Evolutionary conservation across 1,140 invertebrate genomes (phyloP).

Genomic region (Akabosia matsudoensis): DNA sequence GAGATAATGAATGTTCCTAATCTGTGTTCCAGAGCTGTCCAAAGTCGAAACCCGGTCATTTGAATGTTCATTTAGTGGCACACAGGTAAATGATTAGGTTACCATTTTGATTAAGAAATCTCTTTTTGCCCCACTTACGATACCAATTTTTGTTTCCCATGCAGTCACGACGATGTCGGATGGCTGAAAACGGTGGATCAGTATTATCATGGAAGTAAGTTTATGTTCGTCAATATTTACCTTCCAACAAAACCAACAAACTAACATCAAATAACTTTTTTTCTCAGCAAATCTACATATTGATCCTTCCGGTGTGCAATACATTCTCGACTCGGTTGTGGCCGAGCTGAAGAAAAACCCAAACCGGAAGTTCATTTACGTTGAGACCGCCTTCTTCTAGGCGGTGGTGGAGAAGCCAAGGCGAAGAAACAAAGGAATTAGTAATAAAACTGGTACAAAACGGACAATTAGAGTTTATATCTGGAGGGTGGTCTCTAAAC

Average conservation of each 20-base stretch:
- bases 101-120: neutral
- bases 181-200: conserved; percentile 92
- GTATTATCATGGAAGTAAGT: conserved; percentile 76
- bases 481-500: conserved; percentile 65
- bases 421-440: conserved; percentile 57
- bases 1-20: neutral
- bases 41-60: conserved; percentile 55
- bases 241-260: too few species aligned
- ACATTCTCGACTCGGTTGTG: conserved; percentile 86
- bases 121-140: neutral
- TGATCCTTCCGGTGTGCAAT: conserved; percentile 78
- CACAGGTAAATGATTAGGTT: neutral
- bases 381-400: conserved; percentile 80
- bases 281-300: neutral
- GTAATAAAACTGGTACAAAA: conserved; percentile 63
- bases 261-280: too few species aligned
- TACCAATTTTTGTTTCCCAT: conserved; percentile 56
- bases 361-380: conserved; percentile 61
- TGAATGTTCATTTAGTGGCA: conserved; percentile 73
- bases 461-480: conserved; percentile 82
- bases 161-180: conserved; percentile 87
- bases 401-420: conserved; percentile 83
- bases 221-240: too few species aligned
- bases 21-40: conserved; percentile 59
- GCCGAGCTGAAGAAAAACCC: conserved; percentile 71